Percentiles rank a stretch among this genome's conserved stretches.
These are phyloP conservation scores for Cydia strobilella DNA, from an alignment of 1,140 invertebrate species.

Conservation along the genomic window DNA sequence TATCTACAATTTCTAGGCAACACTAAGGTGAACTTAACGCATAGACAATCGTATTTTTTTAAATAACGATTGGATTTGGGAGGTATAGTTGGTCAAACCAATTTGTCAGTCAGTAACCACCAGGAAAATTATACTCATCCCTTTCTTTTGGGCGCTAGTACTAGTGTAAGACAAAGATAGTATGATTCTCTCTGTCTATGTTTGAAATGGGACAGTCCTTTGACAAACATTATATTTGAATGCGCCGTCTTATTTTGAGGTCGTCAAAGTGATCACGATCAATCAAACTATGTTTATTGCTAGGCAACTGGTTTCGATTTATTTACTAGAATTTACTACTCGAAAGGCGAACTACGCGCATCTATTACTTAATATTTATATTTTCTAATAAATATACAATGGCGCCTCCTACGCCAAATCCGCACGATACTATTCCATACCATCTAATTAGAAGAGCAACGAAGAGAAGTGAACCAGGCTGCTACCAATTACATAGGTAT, in stretches of 20 bases:
- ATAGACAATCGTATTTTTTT: no score
- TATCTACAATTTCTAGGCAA: no score
- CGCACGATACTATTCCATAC: conserved; percentile 62
- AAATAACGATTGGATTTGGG: no score
- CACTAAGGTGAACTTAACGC: no score
- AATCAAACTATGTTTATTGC: background rate
- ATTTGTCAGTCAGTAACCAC: no score
- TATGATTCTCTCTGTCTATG: no score
- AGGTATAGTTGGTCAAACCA: background rate
- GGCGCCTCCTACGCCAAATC: conserved; percentile 49
- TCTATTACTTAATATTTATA: conserved; percentile 40
- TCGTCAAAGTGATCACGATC: background rate
- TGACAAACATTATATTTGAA: no score
- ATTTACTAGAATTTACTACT: background rate
- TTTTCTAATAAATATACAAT: conserved; percentile 52
- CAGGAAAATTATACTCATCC: no score
- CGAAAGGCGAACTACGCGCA: conserved; percentile 42
- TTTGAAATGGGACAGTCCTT: no score
- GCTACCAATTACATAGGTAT: conserved; percentile 70
- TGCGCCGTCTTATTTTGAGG: background rate
- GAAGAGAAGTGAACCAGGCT: conserved; percentile 54
- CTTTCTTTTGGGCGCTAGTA: no score
- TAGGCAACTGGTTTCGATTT: background rate
- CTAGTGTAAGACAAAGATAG: no score
- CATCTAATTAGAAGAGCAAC: conserved; percentile 50